phyloP scores from a whole-genome alignment of 2,888 invertebrate genomes.

The Abrostola tripartita region DNA sequence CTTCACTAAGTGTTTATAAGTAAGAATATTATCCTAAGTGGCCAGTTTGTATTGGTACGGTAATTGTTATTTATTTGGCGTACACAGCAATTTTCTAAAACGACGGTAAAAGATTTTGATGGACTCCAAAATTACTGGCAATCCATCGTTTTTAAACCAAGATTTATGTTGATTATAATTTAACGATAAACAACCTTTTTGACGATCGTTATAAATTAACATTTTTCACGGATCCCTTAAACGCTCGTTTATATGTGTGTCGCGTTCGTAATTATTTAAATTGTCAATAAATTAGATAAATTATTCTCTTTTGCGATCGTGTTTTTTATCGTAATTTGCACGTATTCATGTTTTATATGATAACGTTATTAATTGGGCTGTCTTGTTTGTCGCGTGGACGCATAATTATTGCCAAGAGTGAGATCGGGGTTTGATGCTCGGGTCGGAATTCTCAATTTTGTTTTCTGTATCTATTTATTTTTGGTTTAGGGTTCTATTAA shows the following conservation, averaged over 20 bases:
- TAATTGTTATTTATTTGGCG: too few species aligned
- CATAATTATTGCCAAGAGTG: neutral
- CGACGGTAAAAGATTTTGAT: too few species aligned
- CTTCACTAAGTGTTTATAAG: too few species aligned
- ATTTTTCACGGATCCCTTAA: neutral
- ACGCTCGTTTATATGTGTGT: neutral
- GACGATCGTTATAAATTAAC: neutral
- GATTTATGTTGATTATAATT: too few species aligned
- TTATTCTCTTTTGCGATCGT: neutral
- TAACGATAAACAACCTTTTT: too few species aligned
- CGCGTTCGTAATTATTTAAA: constrained; percentile 15
- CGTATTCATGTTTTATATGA: neutral
- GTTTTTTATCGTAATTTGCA: constrained; percentile 9
- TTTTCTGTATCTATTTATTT: too few species aligned
- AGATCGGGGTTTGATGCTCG: neutral
- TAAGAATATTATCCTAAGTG: too few species aligned
- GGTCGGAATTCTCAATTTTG: neutral
- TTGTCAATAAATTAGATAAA: constrained; percentile 6
- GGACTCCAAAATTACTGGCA: too few species aligned
- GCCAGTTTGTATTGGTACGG: too few species aligned
- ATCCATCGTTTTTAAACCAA: too few species aligned
- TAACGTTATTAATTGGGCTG: neutral
- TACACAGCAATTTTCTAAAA: too few species aligned
- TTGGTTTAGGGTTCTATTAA: too few species aligned
- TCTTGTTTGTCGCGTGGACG: neutral